Base-by-base conservation (phyloP, 35 echinoderm and acorn worm species). In the Lytechinus pictus region DNA sequence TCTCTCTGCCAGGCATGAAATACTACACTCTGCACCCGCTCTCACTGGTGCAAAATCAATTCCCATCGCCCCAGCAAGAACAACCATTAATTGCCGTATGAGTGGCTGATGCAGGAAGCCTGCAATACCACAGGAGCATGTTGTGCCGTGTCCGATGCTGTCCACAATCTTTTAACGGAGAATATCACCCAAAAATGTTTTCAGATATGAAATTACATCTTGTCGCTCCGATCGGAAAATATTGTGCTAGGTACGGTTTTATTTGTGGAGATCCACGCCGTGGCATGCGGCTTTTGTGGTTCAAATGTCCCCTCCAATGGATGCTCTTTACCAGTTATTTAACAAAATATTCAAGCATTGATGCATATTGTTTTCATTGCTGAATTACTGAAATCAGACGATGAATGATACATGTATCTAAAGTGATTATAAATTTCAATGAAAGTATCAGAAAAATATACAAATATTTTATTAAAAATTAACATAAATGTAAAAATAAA, bases 161-260 rank as follows among this genome's bases (percentile, higher is more conserved):
- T 79, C 19, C 8, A 6, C 12, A 71, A 19, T 4, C 16, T 24
- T 24, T 79, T 79, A 79, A 0, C n/a, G 66, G 66, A 79, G 66
- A 79, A 79, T 24, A 19, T 79, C 66, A 24, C n/a, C 19, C 66
- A 79, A 79, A 44, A 79, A 79, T 79, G 66, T 79, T 79, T 79
- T 79, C 66, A n/a, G 66, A 79, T 79, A 79, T 79, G 66, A 79
- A 79, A 79, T 79, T 79, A 79, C 66, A 79, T 79, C 66, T 79
- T 24, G n/a, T n/a, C n/a, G 66, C 21, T 14, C n/a, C 14, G 19
- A 24, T 79, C n/a, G 1, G 6, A 79, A 79, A 79, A 79, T 79
- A 79, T 27, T 79, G 66, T 79, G 16, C 66, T 79, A 7, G 61
- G 66, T 24, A 71, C 14, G 4, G 8, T 79, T 79, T 79, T 79